These are phyloP conservation scores for Eospalax fontanierii DNA, from an alignment of 2,797 vertebrate genomes.

Conservation along the genomic window DNA sequence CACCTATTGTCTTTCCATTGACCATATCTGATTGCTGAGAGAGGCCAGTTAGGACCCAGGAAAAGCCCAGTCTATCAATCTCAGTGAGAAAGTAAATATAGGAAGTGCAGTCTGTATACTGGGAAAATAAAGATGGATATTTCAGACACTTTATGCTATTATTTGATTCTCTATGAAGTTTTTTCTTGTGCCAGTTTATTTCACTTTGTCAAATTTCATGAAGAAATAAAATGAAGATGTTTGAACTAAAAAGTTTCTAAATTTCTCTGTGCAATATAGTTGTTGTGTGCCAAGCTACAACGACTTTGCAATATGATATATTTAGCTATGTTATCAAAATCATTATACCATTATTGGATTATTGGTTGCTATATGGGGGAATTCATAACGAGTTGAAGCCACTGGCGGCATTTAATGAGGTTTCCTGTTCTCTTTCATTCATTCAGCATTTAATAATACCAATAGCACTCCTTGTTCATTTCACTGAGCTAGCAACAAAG, in stretches of 20 bases:
- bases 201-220: conserved; percentile 58
- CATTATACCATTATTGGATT: conserved; percentile 83
- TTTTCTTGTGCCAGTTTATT: conserved; percentile 30
- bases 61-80: neutral
- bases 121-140: neutral
- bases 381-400: conserved; percentile 83
- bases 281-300: conserved; percentile 59
- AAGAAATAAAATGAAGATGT: conserved; percentile 43
- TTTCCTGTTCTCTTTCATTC: conserved; percentile 82
- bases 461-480: conserved; percentile 64
- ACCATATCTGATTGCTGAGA: no score
- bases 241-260: conserved; percentile 43
- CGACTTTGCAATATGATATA: conserved; percentile 81
- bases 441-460: conserved; percentile 78
- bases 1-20: no score
- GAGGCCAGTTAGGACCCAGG: neutral
- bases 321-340: conserved; percentile 85
- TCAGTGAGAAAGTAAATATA: neutral
- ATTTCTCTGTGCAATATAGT: conserved; percentile 73
- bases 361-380: conserved; percentile 73
- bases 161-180: neutral
- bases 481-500: conserved; percentile 60
- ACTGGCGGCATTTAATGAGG: conserved; percentile 86
- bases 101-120: neutral
- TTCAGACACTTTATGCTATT: conserved; percentile 24